Base-by-base conservation (phyloP, 1,140 invertebrate genomes). In the Drosophila funebris region DNA sequence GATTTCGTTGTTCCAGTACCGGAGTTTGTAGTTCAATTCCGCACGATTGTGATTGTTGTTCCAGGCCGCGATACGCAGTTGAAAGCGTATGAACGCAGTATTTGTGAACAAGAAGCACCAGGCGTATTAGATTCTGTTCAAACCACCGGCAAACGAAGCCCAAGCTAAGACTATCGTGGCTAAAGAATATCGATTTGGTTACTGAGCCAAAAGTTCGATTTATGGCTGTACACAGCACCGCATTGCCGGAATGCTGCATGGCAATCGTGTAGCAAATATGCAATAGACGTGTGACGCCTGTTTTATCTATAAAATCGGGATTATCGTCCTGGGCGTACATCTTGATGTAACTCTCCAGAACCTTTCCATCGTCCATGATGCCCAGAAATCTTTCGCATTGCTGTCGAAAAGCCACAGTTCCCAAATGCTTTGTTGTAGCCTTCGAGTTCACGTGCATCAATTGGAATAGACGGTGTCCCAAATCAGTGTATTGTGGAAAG, bases 141-240 rank as follows among this genome's bases (percentile, higher is more conserved):
- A 97, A 93, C 96, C 96, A 97, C 88, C 96, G 96, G 29, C 94
- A 94, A 20, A 97, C 94, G 82, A 94, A 97, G 70, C 94, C 94
- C 0, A 94, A 92, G 22, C 96, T 96, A 64, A 97, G 93, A 37
- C 92, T 93, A 43, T 94, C 93, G 92, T 97, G 96, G 18, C 94
- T 94, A 88, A 97, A 96, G 92, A 97, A 97, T 90, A 96, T 96
- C 16, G 95, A 95, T 64, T 94, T 93, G 41, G 96, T 93, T 24
- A 96, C 95, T 4, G 96, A 94, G 33, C 94, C 92, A 27, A 96
- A 91, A 1, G 95, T 96, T 64, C 94, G 94, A 67, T 95, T 94
- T 50, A 96, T 95, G 50, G 79, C 66, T 43, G 92, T 79, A 93
- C 94, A 94, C 2, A 91, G 82, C 52, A 94, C 87, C 7, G 92